Evolutionary conservation across 2,888 invertebrate species (phyloP), one percentile per base, ranked within the genome.

Genomic region (Acronicta psi): DNA sequence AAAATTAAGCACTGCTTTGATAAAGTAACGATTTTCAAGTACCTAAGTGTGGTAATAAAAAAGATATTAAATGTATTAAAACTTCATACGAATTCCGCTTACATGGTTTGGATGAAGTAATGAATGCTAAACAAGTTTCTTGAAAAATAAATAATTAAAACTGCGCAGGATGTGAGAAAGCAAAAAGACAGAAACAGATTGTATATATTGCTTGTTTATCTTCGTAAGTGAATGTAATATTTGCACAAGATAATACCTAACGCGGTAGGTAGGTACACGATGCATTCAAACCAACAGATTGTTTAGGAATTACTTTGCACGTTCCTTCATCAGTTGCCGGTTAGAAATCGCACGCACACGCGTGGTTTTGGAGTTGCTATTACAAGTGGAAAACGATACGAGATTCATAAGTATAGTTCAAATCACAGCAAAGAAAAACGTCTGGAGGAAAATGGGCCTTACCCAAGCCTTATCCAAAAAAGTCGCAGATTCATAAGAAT

Each of bases 81-180:
- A 60, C 40, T 34, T 29, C 40, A 37, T n/a, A 13, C n/a, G 34
- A 31, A 11, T 34, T 44, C 49, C 29, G 17, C 9, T 11, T 17
- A 17, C 16, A 40, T 40, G 23, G 16, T 41, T 60, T 31, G 18
- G 43, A 51, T 52, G 44, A 47, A 51, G 44, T 49, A 45, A 44
- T 57, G 47, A 59, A 66, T 66, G 52, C 53, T 52, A 49, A 69
- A 59, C 50, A 46, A 38, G 55, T 62, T 51, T 47, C 34, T 58
- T 51, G 20, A n/a, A 54, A 43, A 61, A 52, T 38, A 56, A 53
- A 44, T 49, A 49, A 44, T 54, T 58, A 43, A 50, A 46, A 41
- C 46, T 25, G 20, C 36, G 43, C 23, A 60, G 65, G 45, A 72
- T 72, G 59, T 62, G 69, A 59, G 41, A 66, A 57, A 47, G 43